Base-by-base conservation (phyloP, 2,797 vertebrate species). In the Rhabdophis nuchalis region DNA sequence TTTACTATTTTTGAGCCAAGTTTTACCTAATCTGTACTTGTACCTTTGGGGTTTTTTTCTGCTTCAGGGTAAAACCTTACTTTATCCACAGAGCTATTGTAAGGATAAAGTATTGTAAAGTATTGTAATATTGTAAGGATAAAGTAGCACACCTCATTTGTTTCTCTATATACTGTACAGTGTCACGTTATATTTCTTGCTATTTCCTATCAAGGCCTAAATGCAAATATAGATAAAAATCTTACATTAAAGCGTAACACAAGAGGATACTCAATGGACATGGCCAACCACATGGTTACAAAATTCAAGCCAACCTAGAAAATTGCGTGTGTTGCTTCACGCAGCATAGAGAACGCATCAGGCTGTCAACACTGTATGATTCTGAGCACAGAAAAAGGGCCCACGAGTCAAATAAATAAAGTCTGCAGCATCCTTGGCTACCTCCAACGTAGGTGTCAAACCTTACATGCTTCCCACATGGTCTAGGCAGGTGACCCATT, bases 401-500 rank as follows among this genome's bases (percentile, higher is more conserved):
- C n/a, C 27, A 25, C 0, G 8, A 50, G 27, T 53, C 13, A 50
- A 61, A 88, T 61, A 64, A 88, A 61, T 36, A 32, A 53, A 86
- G 46, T n/a, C 50, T 86, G 16, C 32, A 27, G 23, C 27, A 86
- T 14, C 29, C 85, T 86, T n/a, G 50, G 4, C 27, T n/a, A 53
- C 10, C 36, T 4, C 5, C 14, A 82, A 88, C 1, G 6, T 20
- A 25, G 16, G 7, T 41, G 2, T 29, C 16, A 53, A 50, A 29
- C 32, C 27, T 61, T 41, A 7, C 68, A 4, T 27, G 4, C 27
- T 86, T 36, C n/a, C 27, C 13, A 53, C 5, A 11, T 29, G n/a
- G 77, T 4, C 46, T 88, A 32, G 56, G 11, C 82, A 29, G 89
- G 54, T 50, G 64, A 94, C 96, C 90, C 89, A 91, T 13, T n/a